Evolutionary conservation across 1,140 invertebrate species (phyloP), one percentile per base, ranked within the genome.

Genomic region (Lepeophtheirus salmonis): DNA sequence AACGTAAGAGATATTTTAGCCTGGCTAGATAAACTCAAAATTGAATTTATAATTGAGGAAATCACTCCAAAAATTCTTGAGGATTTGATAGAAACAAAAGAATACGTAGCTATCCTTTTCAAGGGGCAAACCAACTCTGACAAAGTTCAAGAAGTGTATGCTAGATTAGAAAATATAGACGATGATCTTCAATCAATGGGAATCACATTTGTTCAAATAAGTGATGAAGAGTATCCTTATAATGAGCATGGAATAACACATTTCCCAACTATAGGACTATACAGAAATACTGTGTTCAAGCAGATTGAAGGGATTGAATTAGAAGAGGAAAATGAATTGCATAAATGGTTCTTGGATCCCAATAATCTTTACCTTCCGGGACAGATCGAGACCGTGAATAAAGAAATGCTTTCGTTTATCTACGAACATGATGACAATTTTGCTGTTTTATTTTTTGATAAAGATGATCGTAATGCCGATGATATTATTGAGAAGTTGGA

Each of bases 51-150:
- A 1, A 94, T 94, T 64, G 89, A 92, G 76, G 87, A 90, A 76
- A 86, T 92, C 17, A 92, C 87, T 0, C 86, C 90, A 70, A 86
- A 91, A 74, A 91, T 91, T 67, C 72, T 92, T n/a, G 77, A 79
- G 64, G 83, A 86, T 67, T 75, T 94, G 4, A 88, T 92, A 65
- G 83, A 86, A 64, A 84, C 89, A 66, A 84, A 91, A 67, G 87
- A 90, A 78, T 91, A 91, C 70, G 86, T 94, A 16, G 87, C 89
- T 20, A 88, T 90, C 20, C 89, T 89, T 68, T 91, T 92, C 72
- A 91, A 87, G 65, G 63, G 22, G 17, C 51, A 57, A 61, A 51
- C 41, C 64, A 68, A 72, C 57, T 64, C 64, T 23, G 68, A 72
- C 24, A 62, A 66, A 16, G 68, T 64, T 22, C 60, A 63, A 26